Base-by-base conservation (phyloP, 2,888 invertebrate species). In the Geophilus truncorum region DNA sequence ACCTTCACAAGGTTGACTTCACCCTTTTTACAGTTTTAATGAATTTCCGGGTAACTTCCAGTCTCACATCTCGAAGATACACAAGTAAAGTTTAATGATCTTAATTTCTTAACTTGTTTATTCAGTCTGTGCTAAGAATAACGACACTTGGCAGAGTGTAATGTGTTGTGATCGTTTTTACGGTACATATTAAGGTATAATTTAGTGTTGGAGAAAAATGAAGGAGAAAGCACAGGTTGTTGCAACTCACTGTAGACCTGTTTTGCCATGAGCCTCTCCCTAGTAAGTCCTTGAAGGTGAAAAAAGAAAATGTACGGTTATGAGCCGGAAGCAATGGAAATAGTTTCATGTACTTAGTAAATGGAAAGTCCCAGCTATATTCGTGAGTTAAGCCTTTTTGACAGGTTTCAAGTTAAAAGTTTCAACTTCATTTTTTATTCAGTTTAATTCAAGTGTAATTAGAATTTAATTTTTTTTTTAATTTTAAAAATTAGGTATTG, bases 221-320 rank as follows among this genome's bases (percentile, higher is more conserved):
- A 70, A 70, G 70, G 70, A 25, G 70, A 70, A 70, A 70, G 28
- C 70, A 70, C n/a, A 28, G n/a, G 70, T 70, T 70, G 70, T 70
- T 70, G 70, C 70, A 70, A 70, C 70, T 70, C 70, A 25, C 21
- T 70, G 23, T 15, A 70, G 70, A 70, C 70, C 70, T 70, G 70
- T 70, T 70, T 70, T 70, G 28, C 70, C 28, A 70, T 70, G 70
- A 70, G 70, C 70, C 70, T 70, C 70, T 70, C 70, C 70, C 70
- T 70, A 70, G 28, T 70, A 70, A 70, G 70, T 70, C 70, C 70
- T 70, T 70, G 70, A 70, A 70, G 70, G 70, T 70, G 70, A 70
- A 70, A 70, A 70, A 70, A 70, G 28, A 28, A 70, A 70, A 70
- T 70, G 15, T 70, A 70, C 70, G 28, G 70, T 70, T 70, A 70